Percentiles rank a stretch among this genome's conserved stretches.
Evolutionary conservation across 2,113 vertebrate genomes (phyloP).

Genomic region (Ornithorhynchus anatinus): DNA sequence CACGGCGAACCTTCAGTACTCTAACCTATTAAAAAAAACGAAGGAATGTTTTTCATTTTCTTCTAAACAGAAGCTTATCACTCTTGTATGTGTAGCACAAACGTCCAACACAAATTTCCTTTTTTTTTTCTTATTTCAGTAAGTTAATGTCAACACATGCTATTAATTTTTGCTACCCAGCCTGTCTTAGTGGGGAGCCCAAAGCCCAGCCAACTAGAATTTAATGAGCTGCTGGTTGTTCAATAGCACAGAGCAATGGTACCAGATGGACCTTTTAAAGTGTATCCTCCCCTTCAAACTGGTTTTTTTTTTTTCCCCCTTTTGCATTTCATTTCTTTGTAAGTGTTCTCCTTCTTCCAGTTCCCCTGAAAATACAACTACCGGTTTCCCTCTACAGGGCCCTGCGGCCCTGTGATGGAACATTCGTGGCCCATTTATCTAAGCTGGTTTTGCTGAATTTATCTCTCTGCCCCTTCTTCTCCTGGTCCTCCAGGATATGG

Average conservation of each 20-base stretch:
- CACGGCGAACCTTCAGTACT: not conserved
- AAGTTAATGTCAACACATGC: conserved; percentile 6
- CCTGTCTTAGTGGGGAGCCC: conserved; percentile 5
- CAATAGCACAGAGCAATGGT: not conserved
- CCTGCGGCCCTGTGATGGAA: not conserved
- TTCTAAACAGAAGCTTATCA: conserved; percentile 17
- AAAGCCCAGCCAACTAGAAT: not conserved
- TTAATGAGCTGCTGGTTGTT: conserved; percentile 26
- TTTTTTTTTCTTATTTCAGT: conserved; percentile 25
- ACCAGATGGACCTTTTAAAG: conserved; percentile 17
- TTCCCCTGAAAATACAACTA: not conserved
- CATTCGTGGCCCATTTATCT: not conserved
- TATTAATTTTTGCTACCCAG: conserved; percentile 40
- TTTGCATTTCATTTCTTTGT: not conserved
- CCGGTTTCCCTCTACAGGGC: not conserved
- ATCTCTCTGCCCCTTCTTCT: rapidly evolving
- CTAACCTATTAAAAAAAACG: not conserved
- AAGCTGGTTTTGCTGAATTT: not conserved
- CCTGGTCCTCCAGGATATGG: not conserved
- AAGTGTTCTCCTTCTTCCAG: not conserved
- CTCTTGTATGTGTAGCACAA: conserved; percentile 14
- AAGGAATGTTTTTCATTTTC: conserved; percentile 36
- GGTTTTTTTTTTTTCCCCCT: not conserved
- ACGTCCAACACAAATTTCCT: conserved; percentile 5
- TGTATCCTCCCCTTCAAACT: not conserved